Evolutionary conservation across 2,888 invertebrate genomes (phyloP), one percentile per base, ranked within the genome.

Genomic region (Hyposoter dolosus): DNA sequence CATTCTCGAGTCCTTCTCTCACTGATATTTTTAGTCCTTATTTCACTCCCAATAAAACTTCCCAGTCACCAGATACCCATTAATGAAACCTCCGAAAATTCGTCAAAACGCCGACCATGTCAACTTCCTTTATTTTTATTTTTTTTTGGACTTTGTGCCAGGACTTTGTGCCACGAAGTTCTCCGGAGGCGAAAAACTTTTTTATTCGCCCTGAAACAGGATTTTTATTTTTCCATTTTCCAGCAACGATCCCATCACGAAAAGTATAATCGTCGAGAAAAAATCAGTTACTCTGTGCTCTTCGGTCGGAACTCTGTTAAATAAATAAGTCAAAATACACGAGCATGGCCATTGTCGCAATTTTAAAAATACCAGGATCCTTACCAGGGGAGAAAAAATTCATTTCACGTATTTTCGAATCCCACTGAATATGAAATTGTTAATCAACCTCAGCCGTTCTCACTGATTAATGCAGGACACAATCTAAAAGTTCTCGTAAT

Each of bases 291-390:
- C 15, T 47, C 45, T 45, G 45, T 6, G 9, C 45, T 9, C 23
- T 12, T 4, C 23, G 23, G 12, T 23, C 35, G 35, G 5, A 35
- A 23, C 5, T 28, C 3, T 56, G 23, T 12, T 1, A 12, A 60
- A 60, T 28, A 28, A 15, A 15, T 60, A 15, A 28, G n/a, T 0
- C 9, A 3, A 9, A 19, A 23, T 23, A 1, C 9, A 3, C 10
- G 2, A 53, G 53, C 9, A 19, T 53, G 56, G 10, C 2, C 40
- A 79, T 76, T 53, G 84, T 15, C 10, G 5, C 60, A 60, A 19
- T n/a, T 28, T 60, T 40, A 9, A 60, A 78, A 68, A 78, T 43
- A 40, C 65, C 77, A 28, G 66, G 81, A 84, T 83, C 86, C 83
- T 80, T 74, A 77, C 35, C 35, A 35, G 10, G n/a, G 3, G 6